Evolutionary conservation across 2,888 invertebrate species (phyloP), one percentile per base, ranked within the genome.

Genomic region (Drosophila colorata): DNA sequence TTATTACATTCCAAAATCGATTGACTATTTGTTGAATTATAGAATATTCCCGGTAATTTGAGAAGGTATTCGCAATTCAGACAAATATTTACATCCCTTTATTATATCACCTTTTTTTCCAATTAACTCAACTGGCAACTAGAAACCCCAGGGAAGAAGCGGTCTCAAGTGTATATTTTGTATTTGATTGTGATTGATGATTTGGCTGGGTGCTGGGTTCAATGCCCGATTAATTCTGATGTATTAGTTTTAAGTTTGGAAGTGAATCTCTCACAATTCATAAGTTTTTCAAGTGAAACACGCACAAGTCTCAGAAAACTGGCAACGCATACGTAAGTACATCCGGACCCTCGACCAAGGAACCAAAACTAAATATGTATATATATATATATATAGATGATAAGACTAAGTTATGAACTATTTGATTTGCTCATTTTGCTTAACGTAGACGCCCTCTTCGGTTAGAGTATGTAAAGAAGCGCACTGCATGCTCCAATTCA

Each of bases 291-390:
- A 52, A 51, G 20, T 48, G 33, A 40, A 16, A 14, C 23, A 20
- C 20, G 20, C 20, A 20, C 20, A 28, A 8, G 38, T 49, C 28
- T 40, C 14, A 41, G 38, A 33, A 48, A 31, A 43, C 74, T 72
- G 72, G 61, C 72, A 74, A 61, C 74, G 74, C 72, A 46, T 58
- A 48, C 69, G 72, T 74, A 72, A 72, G 72, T 72, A 72, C 57
- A 35, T 52, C 13, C 35, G 41, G 23, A 46, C 31, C 35, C 41
- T 4, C 11, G 11, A 11, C 40, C 31, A 23, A 28, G 41, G 9
- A 11, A 28, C 16, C 14, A 9, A 33, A 13, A 33, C 4, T 33
- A 33, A 31, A n/a, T 33, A 38, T 8, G 11, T 23, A 46, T 44
- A 4, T 14, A 41, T 7, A 4, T 4, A n/a, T n/a, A n/a, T n/a